Base-by-base conservation (phyloP, 2,888 invertebrate genomes). In the Drosophila falleni region DNA sequence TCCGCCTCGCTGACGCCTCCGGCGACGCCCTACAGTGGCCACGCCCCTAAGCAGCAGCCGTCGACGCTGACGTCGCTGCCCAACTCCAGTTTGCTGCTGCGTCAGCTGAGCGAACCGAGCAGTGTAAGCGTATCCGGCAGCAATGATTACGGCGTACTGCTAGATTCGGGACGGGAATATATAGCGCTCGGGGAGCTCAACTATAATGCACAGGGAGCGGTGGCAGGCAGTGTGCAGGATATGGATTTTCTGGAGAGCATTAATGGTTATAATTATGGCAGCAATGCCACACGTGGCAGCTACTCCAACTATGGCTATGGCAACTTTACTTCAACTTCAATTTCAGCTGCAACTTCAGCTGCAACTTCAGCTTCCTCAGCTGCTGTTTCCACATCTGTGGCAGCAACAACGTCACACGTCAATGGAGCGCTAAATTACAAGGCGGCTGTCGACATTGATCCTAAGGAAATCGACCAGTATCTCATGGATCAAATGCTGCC, bases 391-490 rank as follows among this genome's bases (percentile, higher is more conserved):
- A 9, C 33, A 16, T 16, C 50, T 5, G 26, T 60, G n/a, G 60
- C 74, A 46, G 29, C 75, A 42, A 44, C 73, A 49, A 71, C 89
- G 89, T 89, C 89, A 89, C 91, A 91, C 83, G 83, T 90, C 87
- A 90, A 81, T 87, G 90, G 89, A 80, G 84, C 91, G 77, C 86
- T 92, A 87, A 92, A 92, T 92, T 92, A 92, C 64, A 81, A 75
- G 59, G 53, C 66, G 61, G 80, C 74, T 13, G 74, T 72, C 69
- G 91, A 92, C 83, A 90, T 91, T 77, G 91, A 91, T 89, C 90
- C 92, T 37, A 93, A 93, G 85, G 93, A 93, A 91, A 92, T 93
- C 78, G 93, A 93, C 89, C 93, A 93, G 90, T 93, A 93, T 88
- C 90, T 93, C 68, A 92, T 92, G 90, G 91, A 90, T 78, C 89